Evolutionary conservation across 2,888 invertebrate species (phyloP), one percentile per base, ranked within the genome.

Genomic region (Caenorhabditis sp.): DNA sequence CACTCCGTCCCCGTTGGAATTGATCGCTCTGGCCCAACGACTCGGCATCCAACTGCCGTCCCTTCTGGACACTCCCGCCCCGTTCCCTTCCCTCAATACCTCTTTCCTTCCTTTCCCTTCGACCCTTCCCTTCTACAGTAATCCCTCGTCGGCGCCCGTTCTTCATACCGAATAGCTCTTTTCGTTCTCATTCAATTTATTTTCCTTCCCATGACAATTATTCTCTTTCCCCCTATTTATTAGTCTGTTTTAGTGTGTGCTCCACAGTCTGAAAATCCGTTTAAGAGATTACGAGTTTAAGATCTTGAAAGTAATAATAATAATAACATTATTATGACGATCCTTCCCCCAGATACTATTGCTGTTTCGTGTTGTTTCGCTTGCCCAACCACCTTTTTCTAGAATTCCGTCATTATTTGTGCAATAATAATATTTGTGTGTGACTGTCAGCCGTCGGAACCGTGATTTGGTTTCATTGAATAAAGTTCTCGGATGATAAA

Each of bases 1-100:
- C 8, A 32, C 26, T 24, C 27, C 35, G 32, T 62, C 71, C 13
- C 58, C 63, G 17, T 30, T 77, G 15, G 71, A 77, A 13, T 27
- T 77, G 2, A 22, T 77, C 35, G 53, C 59, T 20, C 53, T 77
- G 55, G 77, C 77, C 0, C 65, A 72, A 48, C 59, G 59, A 2
- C 59, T 77, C 22, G 71, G 77, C 6, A 8, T 77, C 15, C 53
- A 59, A 20, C 27, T 77, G 22, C 65, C 77, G 5, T n/a, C n/a
- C n/a, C 13, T 52, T 0, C 24, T 37, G 35, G 22, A 46, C 41
- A 22, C 52, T 13, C n/a, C 35, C 17, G 5, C n/a, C 11, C 22
- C 39, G 22, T 48, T 35, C 32, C 24, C 35, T 26, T 32, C 46
- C 17, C 30, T 48, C 22, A n/a, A 22, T 20, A 26, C 24, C 17